These are phyloP conservation scores for Actenoides lindsayi DNA, from an alignment of 2,113 vertebrate genomes.

Conservation along the genomic window DNA sequence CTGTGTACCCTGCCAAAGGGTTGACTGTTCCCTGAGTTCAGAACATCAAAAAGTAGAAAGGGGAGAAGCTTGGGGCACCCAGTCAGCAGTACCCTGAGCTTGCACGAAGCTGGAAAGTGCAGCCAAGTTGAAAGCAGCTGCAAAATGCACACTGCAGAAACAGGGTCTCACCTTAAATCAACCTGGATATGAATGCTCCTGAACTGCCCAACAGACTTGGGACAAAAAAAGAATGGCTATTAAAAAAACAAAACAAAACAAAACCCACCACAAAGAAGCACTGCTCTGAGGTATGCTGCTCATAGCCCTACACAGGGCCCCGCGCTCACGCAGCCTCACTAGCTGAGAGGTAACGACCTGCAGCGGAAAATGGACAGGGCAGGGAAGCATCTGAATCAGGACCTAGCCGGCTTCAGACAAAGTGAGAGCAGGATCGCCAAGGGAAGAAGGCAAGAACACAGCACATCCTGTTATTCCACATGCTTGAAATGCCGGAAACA, in stretches of 20 bases:
- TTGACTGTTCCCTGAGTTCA: neutral
- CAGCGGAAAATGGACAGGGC: neutral
- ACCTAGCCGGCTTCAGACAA: neutral
- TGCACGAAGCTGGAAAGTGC: neutral
- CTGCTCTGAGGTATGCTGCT: neutral
- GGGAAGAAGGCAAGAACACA: neutral
- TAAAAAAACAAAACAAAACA: neutral
- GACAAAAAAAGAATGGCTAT: neutral
- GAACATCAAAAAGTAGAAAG: neutral
- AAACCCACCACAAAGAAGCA: neutral
- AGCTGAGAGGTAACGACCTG: neutral
- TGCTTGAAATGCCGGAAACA: neutral
- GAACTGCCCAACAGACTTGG: neutral
- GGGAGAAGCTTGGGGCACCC: neutral
- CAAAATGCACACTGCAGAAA: neutral
- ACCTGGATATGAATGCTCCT: neutral
- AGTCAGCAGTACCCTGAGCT: neutral
- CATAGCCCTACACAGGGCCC: neutral
- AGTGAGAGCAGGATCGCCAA: neutral
- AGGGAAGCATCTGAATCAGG: neutral
- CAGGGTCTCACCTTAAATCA: neutral
- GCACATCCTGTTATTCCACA: slow-evolving; percentile 43
- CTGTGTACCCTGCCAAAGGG: neutral
- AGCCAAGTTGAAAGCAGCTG: neutral
- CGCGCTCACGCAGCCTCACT: neutral